Evolutionary conservation across 2,113 vertebrate species (phyloP).

Genomic region (Cathartes aura): DNA sequence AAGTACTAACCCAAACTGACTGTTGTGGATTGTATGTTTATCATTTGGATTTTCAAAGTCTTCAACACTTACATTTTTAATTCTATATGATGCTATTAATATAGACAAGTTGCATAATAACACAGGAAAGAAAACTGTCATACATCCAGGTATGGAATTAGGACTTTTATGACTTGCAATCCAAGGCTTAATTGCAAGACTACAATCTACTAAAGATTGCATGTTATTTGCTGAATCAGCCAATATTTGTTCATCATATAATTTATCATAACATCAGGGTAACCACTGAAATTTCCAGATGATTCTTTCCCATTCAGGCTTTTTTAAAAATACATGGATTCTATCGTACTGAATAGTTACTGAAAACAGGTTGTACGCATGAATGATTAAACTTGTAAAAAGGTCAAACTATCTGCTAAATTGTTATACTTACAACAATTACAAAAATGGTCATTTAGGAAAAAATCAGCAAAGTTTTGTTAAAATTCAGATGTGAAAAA

Average conservation of each 20-base stretch:
- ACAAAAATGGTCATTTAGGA: not conserved
- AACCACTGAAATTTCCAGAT: not conserved
- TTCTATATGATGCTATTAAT: not conserved
- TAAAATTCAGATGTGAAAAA: not conserved
- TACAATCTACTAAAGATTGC: not conserved
- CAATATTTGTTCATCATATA: not conserved
- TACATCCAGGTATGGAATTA: not conserved
- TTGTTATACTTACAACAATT: not conserved
- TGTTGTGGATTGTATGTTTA: not conserved
- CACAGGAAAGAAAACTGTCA: not conserved
- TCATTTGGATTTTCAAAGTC: not conserved
- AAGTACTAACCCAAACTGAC: not conserved
- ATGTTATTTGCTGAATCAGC: not conserved
- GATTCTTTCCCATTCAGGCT: not conserved
- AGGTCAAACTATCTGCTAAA: not conserved
- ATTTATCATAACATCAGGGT: not conserved
- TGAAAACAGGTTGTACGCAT: not conserved
- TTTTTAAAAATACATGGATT: not conserved
- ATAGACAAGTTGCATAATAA: not conserved
- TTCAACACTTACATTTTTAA: not conserved
- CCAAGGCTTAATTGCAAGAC: not conserved
- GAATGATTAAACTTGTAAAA: not conserved
- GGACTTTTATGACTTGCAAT: not conserved
- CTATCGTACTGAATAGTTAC: not conserved
- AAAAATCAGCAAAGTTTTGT: not conserved